phyloP scores from a whole-genome alignment of 2,797 vertebrate genomes.

The Sebastes miniatus region DNA sequence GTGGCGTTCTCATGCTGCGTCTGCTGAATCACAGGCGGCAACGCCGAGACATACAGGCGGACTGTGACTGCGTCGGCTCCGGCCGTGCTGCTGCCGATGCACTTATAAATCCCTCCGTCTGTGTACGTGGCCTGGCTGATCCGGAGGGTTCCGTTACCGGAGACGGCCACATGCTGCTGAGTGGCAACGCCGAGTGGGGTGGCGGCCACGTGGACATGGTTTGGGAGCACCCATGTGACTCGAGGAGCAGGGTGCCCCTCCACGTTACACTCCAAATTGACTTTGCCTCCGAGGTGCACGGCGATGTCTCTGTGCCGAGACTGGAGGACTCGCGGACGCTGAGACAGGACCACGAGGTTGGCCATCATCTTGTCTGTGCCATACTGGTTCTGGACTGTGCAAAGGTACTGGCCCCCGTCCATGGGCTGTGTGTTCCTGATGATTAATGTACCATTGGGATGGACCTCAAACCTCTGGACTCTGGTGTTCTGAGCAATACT shows the following conservation, averaged over 20 bases:
- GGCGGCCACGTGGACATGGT: slow-evolving; percentile 65
- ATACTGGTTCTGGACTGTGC: slow-evolving; percentile 86
- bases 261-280: slow-evolving; percentile 85
- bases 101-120: slow-evolving; percentile 89
- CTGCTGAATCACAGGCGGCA: slow-evolving; percentile 88
- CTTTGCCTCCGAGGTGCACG: slow-evolving; percentile 80
- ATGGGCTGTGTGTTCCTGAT: slow-evolving; percentile 83
- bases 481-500: slow-evolving; percentile 82
- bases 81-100: slow-evolving; percentile 86
- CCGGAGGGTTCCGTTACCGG: slow-evolving; percentile 84
- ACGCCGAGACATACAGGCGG: slow-evolving; percentile 83
- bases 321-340: slow-evolving; percentile 82
- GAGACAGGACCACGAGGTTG: slow-evolving; percentile 80
- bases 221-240: slow-evolving; percentile 91
- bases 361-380: slow-evolving; percentile 82
- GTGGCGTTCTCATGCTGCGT: slow-evolving; percentile 81
- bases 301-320: slow-evolving; percentile 84
- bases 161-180: slow-evolving; percentile 76
- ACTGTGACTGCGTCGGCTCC: slow-evolving; percentile 86
- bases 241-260: slow-evolving; percentile 83
- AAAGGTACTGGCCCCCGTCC: slow-evolving; percentile 90
- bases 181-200: slow-evolving; percentile 34
- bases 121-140: slow-evolving; percentile 80
- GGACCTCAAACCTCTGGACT: slow-evolving; percentile 87
- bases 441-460: slow-evolving; percentile 87